A percentile compares a stretch with the other conserved stretches of the same genome.
Evolutionary conservation across 2,888 invertebrate species (phyloP).

Genomic region (Hydrotaea cyrtoneurina): DNA sequence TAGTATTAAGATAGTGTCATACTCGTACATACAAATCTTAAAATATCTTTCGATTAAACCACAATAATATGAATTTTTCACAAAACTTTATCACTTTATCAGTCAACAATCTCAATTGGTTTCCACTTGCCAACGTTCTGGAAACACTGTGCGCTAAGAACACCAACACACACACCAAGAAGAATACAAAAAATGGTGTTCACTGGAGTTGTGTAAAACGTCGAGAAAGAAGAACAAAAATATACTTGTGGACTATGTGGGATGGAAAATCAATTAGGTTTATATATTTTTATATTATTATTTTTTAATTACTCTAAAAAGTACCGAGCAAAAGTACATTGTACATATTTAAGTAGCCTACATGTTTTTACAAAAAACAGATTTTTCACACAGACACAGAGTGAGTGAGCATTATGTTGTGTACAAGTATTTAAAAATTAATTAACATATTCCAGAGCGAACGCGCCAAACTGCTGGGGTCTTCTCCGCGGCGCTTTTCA

Average conservation of each 20-base stretch:
- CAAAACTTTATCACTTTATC: no score
- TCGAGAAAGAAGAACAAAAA: neutral
- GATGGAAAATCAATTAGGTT: constrained; percentile 59
- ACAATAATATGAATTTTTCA: no score
- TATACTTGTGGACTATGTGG: neutral
- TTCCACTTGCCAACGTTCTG: no score
- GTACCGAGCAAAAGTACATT: constrained; percentile 9
- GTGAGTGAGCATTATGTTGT: neutral
- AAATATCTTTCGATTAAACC: no score
- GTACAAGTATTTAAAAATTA: constrained; percentile 43
- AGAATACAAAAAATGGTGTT: neutral
- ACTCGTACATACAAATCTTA: no score
- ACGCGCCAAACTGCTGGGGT: neutral
- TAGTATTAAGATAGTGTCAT: no score
- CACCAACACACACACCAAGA: neutral
- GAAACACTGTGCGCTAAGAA: neutral
- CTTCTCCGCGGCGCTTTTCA: neutral
- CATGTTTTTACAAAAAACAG: neutral
- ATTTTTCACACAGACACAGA: neutral
- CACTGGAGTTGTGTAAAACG: neutral
- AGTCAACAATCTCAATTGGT: no score
- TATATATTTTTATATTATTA: constrained; percentile 36
- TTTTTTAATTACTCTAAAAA: constrained; percentile 53
- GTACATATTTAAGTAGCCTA: constrained; percentile 22
- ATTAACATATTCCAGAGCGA: constrained; percentile 29